Conservation (phyloP, 2,113 vertebrate genomes). For the Burhinus bistriatus region DNA sequence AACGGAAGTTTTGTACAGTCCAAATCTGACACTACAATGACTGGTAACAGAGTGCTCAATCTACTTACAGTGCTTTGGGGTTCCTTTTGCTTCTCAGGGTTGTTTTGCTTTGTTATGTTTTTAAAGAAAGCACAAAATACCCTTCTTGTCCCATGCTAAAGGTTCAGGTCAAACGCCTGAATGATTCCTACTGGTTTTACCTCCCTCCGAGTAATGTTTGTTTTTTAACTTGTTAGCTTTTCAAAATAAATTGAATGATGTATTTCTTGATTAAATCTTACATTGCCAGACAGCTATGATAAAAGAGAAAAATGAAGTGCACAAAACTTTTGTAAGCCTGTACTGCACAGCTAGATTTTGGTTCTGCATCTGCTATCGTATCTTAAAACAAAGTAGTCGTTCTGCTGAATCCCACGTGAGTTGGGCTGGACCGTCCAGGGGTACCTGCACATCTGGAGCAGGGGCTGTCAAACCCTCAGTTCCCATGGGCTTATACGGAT, state of each 20-base stretch:
- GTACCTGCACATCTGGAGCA: accelerated
- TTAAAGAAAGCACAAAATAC: background rate
- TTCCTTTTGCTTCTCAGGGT: background rate
- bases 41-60: accelerated
- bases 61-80: background rate
- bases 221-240: background rate
- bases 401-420: background rate
- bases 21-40: background rate
- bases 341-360: background rate
- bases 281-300: background rate
- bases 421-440: background rate
- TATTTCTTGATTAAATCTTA: background rate
- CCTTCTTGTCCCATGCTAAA: background rate
- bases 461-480: background rate
- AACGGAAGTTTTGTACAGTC: accelerated
- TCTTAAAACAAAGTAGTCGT: background rate
- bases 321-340: background rate
- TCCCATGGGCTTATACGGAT: background rate
- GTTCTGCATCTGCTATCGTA: background rate
- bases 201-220: background rate
- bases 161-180: background rate
- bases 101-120: background rate
- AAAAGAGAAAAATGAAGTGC: background rate
- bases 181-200: background rate
- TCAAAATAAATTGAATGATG: no score